Evolutionary conservation across 1,140 invertebrate genomes (phyloP).

Genomic region (Saccostrea echinata): DNA sequence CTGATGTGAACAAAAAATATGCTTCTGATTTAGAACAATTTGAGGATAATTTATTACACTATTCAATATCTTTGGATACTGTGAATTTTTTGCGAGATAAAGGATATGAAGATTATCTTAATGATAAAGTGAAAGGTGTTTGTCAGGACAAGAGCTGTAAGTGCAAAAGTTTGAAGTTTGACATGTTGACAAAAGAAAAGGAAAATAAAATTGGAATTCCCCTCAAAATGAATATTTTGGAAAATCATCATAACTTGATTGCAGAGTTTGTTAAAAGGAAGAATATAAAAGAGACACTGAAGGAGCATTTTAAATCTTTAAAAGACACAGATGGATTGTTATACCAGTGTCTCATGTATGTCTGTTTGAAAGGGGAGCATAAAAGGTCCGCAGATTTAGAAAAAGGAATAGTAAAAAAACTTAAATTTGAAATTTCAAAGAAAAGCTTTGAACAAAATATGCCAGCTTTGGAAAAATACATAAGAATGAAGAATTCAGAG

Average conservation of each 20-base stretch:
- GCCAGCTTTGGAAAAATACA: neutral
- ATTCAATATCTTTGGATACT: neutral
- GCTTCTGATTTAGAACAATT: neutral
- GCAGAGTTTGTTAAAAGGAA: neutral
- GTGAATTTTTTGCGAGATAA: neutral
- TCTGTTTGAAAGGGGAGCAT: neutral
- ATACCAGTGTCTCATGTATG: slow-evolving; percentile 3
- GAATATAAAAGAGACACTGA: neutral
- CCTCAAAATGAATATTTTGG: neutral
- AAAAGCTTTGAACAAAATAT: neutral
- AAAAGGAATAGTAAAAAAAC: neutral
- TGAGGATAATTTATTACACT: neutral
- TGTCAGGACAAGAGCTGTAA: neutral
- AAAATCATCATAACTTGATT: slow-evolving; percentile 6
- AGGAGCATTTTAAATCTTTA: neutral
- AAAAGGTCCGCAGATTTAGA: neutral
- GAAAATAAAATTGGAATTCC: slow-evolving; percentile 29
- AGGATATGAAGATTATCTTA: neutral
- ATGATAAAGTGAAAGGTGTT: neutral
- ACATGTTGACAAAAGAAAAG: neutral
- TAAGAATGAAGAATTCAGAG: slow-evolving; percentile 9
- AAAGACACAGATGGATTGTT: neutral
- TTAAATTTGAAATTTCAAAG: slow-evolving; percentile 9
- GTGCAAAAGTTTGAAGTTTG: neutral
- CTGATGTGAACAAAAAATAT: neutral